Percentiles rank a stretch among this genome's conserved stretches.
These are phyloP conservation scores for Sakesphorus luctuosus DNA, from an alignment of 2,113 vertebrate species.

Conservation along the genomic window DNA sequence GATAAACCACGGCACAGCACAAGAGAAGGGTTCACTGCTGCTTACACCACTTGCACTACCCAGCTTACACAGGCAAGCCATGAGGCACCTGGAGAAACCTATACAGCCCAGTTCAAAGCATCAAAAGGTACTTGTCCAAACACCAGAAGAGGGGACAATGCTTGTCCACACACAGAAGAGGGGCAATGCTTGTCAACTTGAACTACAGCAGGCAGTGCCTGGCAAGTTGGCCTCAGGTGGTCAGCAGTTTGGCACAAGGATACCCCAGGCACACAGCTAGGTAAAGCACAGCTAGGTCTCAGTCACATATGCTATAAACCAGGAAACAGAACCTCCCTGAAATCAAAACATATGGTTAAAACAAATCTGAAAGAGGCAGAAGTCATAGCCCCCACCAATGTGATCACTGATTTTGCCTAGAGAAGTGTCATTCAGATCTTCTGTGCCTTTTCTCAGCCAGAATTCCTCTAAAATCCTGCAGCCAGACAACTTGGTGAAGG, in stretches of 20 bases:
- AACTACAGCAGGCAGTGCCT: rapidly evolving
- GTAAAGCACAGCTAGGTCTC: rapidly evolving
- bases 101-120: background rate
- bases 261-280: background rate
- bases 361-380: background rate
- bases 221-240: background rate
- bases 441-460: background rate
- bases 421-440: background rate
- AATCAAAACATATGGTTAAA: background rate
- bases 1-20: rapidly evolving
- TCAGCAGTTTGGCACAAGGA: background rate
- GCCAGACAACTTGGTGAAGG: background rate
- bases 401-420: background rate
- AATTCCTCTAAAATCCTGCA: background rate
- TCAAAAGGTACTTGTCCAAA: background rate
- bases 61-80: background rate
- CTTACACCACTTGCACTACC: background rate
- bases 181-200: background rate
- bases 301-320: background rate
- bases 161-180: background rate
- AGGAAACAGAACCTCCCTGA: background rate
- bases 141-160: background rate
- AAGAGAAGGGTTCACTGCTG: background rate
- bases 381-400: background rate
- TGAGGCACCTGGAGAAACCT: background rate